Percentiles rank a stretch among this genome's conserved stretches.
Conservation (phyloP, 1,140 invertebrate genomes). For the Drosophila kikkawai region DNA sequence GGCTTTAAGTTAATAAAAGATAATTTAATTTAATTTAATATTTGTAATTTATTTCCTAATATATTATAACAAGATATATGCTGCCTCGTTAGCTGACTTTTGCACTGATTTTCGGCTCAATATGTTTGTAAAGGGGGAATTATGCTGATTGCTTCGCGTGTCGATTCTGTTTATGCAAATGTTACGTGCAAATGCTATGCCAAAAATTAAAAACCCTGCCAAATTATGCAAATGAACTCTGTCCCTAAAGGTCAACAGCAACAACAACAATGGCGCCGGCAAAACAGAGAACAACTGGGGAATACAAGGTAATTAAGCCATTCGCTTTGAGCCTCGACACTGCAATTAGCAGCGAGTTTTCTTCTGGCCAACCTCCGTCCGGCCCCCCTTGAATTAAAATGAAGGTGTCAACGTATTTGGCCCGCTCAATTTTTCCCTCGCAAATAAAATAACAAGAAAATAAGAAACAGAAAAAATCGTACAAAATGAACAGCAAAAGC, state of each 20-base stretch:
- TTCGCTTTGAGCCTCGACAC: conserved; percentile 67
- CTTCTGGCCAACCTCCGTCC: conserved; percentile 17
- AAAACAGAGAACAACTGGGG: conserved; percentile 25
- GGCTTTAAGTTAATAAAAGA: neutral
- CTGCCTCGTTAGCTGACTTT: conserved; percentile 5
- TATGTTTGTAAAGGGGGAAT: conserved; percentile 38
- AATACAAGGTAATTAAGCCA: conserved; percentile 72
- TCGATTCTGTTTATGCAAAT: conserved; percentile 68
- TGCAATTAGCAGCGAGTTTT: conserved; percentile 72
- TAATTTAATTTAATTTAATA: neutral
- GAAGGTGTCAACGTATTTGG: conserved; percentile 78
- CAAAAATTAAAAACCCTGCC: conserved; percentile 59
- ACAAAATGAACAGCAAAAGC: conserved; percentile 36
- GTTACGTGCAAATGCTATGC: conserved; percentile 49
- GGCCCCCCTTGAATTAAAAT: conserved; percentile 40
- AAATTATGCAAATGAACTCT: conserved; percentile 78
- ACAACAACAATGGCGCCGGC: conserved; percentile 17
- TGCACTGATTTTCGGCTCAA: conserved; percentile 42
- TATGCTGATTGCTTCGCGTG: conserved; percentile 55
- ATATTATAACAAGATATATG: neutral
- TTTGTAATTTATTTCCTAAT: neutral
- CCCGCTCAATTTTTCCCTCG: conserved; percentile 44
- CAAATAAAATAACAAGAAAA: conserved; percentile 29
- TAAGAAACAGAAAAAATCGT: neutral
- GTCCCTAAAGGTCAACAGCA: conserved; percentile 57